Conservation (phyloP, 2,113 vertebrate species). For the Pteruthius melanotis region DNA sequence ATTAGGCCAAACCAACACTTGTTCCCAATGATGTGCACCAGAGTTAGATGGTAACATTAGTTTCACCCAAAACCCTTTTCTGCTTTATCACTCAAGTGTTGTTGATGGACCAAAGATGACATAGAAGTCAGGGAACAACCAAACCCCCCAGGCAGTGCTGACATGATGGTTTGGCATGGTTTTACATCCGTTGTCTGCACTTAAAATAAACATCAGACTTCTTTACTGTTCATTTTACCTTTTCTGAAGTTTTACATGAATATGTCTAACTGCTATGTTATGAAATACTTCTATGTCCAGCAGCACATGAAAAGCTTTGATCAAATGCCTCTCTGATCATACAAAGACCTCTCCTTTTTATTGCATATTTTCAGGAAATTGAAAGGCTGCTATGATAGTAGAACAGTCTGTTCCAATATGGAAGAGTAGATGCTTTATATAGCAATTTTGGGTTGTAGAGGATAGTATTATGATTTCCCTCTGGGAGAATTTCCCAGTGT, state of each 20-base stretch:
- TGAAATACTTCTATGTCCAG: background rate
- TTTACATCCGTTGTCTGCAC: background rate
- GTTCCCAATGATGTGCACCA: background rate
- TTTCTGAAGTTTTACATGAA: conserved; percentile 2
- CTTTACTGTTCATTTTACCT: background rate
- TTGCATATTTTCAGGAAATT: background rate
- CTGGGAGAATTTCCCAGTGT: conserved; percentile 4
- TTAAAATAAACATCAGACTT: conserved; percentile 1
- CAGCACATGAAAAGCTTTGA: background rate
- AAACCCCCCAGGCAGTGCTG: background rate
- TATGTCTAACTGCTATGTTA: background rate
- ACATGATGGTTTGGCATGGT: background rate
- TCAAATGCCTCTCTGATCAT: conserved; percentile 9
- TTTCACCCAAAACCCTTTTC: background rate
- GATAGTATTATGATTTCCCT: background rate
- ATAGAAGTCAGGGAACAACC: background rate
- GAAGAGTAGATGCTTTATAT: background rate
- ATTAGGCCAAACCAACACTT: background rate
- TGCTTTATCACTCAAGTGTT: background rate
- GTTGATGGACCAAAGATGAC: background rate
- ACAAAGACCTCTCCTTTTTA: background rate
- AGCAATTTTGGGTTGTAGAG: background rate
- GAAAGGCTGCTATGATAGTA: background rate
- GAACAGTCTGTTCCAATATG: background rate
- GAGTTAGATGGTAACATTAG: background rate